These are phyloP conservation scores for Micromys minutus DNA, from an alignment of 2,113 vertebrate genomes.

Conservation along the genomic window DNA sequence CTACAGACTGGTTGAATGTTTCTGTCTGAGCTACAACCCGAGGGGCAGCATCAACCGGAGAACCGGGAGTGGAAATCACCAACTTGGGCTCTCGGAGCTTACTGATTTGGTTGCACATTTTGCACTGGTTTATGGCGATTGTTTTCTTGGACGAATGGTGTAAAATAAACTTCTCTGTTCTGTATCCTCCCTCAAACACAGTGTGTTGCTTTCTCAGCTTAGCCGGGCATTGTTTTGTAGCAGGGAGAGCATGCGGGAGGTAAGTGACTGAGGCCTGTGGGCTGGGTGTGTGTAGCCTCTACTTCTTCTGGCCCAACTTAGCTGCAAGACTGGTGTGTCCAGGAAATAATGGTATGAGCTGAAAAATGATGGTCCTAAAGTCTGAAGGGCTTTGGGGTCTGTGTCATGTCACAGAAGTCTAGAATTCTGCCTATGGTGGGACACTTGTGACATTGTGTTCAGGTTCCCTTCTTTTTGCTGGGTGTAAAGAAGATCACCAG, in stretches of 20 bases:
- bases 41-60: conserved; percentile 62
- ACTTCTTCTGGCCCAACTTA: background rate
- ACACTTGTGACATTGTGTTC: background rate
- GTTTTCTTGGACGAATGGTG: conserved; percentile 76
- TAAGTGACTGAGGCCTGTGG: background rate
- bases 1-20: conserved; percentile 79
- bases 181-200: conserved; percentile 67
- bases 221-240: background rate
- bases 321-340: background rate
- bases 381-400: background rate
- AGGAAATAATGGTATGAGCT: background rate
- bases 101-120: conserved; percentile 81
- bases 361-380: background rate
- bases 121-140: conserved; percentile 77
- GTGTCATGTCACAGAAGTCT: background rate
- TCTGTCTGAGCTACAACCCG: conserved; percentile 78
- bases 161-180: conserved; percentile 75
- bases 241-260: background rate
- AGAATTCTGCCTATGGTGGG: background rate
- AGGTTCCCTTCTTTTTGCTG: background rate
- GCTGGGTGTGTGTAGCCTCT: accelerated
- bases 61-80: conserved; percentile 55
- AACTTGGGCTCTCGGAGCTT: conserved; percentile 66
- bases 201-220: conserved; percentile 63
- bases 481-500: background rate